These are phyloP conservation scores for Podocnemis expansa DNA, from an alignment of 2,113 vertebrate species.

Conservation along the genomic window DNA sequence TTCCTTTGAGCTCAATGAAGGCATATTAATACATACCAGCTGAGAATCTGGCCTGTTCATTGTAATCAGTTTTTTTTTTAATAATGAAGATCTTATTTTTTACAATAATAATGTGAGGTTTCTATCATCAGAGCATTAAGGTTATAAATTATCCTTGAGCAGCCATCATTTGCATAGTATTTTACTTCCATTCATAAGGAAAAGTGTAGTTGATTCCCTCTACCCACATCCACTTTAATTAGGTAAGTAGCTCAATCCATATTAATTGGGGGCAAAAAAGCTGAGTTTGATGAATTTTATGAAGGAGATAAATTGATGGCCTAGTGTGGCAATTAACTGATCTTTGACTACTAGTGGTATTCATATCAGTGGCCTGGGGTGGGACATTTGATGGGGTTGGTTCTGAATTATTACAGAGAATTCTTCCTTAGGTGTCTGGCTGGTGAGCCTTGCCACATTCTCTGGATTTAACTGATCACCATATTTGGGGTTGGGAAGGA, in stretches of 20 bases:
- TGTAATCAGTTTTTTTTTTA: conserved; percentile 33
- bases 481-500: too few relatives aligned
- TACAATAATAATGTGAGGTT: conserved; percentile 48
- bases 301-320: too few relatives aligned
- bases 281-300: too few relatives aligned
- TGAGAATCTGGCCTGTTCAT: conserved; percentile 29
- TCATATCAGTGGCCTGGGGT: too few relatives aligned
- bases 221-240: conserved; percentile 53
- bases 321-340: too few relatives aligned
- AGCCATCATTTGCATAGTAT: conserved; percentile 18
- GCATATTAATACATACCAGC: neutral
- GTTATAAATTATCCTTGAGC: conserved; percentile 43
- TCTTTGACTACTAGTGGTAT: too few relatives aligned
- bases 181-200: conserved; percentile 58
- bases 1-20: neutral
- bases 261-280: conserved; percentile 52
- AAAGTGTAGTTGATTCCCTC: conserved; percentile 55
- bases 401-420: too few relatives aligned
- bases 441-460: too few relatives aligned
- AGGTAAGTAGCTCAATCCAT: conserved; percentile 40
- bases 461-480: too few relatives aligned
- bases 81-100: neutral
- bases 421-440: too few relatives aligned
- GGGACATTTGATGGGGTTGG: too few relatives aligned
- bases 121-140: conserved; percentile 50